Percentiles rank a stretch among this genome's conserved stretches.
Conservation (phyloP, 1,140 invertebrate genomes). For the Agraylea sexmaculata region DNA sequence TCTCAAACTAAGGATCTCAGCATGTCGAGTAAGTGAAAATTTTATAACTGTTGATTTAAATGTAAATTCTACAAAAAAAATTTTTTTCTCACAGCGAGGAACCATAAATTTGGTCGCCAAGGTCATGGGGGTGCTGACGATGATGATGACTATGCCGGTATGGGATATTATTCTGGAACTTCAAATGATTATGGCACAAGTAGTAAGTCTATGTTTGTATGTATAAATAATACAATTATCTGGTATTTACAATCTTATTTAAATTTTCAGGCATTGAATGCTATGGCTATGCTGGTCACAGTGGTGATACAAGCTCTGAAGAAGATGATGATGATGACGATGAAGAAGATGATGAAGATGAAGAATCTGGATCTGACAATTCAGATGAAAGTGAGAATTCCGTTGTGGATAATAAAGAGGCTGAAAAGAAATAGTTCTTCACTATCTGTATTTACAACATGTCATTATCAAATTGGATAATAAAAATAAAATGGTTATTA, state of each 20-base stretch:
- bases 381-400: conserved; percentile 38
- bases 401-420: conserved; percentile 24
- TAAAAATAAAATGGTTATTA: conserved; percentile 1
- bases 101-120: conserved; percentile 74
- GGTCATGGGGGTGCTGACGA: conserved; percentile 43
- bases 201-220: conserved; percentile 12
- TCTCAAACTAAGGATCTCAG: conserved; percentile 86
- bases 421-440: conserved; percentile 11
- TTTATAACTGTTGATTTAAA: conserved; percentile 11
- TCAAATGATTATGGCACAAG: conserved; percentile 21
- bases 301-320: conserved; percentile 29
- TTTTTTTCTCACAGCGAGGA: conserved; percentile 45
- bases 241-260: conserved; percentile 5
- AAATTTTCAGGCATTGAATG: conserved; percentile 20
- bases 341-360: conserved; percentile 39
- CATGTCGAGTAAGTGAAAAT: conserved; percentile 74
- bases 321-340: conserved; percentile 39
- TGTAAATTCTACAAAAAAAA: conserved; percentile 1
- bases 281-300: conserved; percentile 36
- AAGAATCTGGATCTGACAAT: conserved; percentile 41
- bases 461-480: background rate
- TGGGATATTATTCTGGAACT: conserved; percentile 25
- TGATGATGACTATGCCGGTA: conserved; percentile 37
- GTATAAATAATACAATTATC: background rate
- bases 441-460: background rate